Evolutionary conservation across 64 coral and sea anemone genomes (phyloP), one percentile per base, ranked within the genome.

Genomic region (Hydrozoanthus tunicans): DNA sequence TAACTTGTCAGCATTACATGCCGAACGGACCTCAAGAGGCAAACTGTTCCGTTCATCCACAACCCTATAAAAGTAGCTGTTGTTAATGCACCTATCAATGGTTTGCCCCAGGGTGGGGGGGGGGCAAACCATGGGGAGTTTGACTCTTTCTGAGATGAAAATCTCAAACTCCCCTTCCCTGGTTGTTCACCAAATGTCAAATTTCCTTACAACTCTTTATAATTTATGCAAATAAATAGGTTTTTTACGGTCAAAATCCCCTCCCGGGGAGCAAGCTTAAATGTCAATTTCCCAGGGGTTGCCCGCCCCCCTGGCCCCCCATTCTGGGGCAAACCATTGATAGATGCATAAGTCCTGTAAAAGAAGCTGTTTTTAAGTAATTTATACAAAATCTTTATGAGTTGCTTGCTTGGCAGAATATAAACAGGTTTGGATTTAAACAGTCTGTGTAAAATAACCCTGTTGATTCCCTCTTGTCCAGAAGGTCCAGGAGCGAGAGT

Each of bases 401-500:
- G 72, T 79, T 79, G 52, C 77, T 79, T 58, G 53, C 57, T 79
- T 55, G 77, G 77, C 77, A 79, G 55, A 79, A 79, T 15, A 79
- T 79, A 79, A 58, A 79, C 54, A 79, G 77, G 77, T 79, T 79
- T 79, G 77, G 54, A 79, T 79, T 7, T 79, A 79, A 79, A 79
- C 56, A 58, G 54, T 13, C 77, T 56, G 15, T 79, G 53, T 79
- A 79, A 79, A 79, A 79, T 58, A 79, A 79, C 77, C 53, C 77
- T 6, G 55, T 7, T 79, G 77, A 79, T 79, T 79, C 77, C 77
- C 54, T 79, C 77, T 79, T 57, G 77, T 79, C 77, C 75, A 77
- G 73, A 77, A 77, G 32, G 75, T 78, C 10, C 75, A 79, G 77
- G 77, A 79, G 77, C 77, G 77, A 79, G 77, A 79, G 13, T 79